Base-by-base conservation (phyloP, 2,888 invertebrate species). In the Dryocosmus kuriphilus region DNA sequence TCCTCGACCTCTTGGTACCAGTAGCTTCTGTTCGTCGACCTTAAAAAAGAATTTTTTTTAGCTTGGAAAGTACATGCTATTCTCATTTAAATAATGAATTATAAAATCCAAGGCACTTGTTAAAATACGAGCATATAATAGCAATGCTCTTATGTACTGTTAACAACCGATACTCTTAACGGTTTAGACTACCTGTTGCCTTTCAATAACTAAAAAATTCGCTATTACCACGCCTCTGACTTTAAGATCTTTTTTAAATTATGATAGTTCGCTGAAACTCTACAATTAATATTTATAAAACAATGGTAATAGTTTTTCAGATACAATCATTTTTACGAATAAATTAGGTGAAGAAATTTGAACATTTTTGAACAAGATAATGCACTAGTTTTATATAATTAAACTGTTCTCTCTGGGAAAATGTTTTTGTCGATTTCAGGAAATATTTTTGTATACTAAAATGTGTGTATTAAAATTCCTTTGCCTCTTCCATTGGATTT, bases 1-100 rank as follows among this genome's bases (percentile, higher is more conserved):
- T 32, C 89, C 87, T 11, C 89, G 87, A 79, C 82, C 81, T 8
- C 85, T 82, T 76, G 81, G 78, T 67, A 81, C 75, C 71, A 84
- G 83, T 62, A 82, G 24, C 80, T 84, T 88, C 77, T 84, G 87
- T 74, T 85, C 86, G 51, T 85, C 88, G 79, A 80, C 81, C 90
- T 90, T 77, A 22, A 87, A 82, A 80, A 76, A 76, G 78, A 46
- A 61, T 46, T 9, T 14, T 73, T 27, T 0, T 74, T 74, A 75
- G 16, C 2, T 2, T 57, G 11, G 14, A 22, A 22, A n/a, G 8
- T 55, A 22, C 11, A 55, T 22, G 9, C 9, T 22, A 55, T 22
- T 55, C 55, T 27, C 2, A 60, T 11, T 27, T 27, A 6, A 24
- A 60, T 27, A 16, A 60, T 1, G 16, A 27, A 27, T 60, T 1